Percentiles rank a stretch among this genome's conserved stretches.
Evolutionary conservation across 1,140 invertebrate genomes (phyloP).

Genomic region (Bombus cullumanus): DNA sequence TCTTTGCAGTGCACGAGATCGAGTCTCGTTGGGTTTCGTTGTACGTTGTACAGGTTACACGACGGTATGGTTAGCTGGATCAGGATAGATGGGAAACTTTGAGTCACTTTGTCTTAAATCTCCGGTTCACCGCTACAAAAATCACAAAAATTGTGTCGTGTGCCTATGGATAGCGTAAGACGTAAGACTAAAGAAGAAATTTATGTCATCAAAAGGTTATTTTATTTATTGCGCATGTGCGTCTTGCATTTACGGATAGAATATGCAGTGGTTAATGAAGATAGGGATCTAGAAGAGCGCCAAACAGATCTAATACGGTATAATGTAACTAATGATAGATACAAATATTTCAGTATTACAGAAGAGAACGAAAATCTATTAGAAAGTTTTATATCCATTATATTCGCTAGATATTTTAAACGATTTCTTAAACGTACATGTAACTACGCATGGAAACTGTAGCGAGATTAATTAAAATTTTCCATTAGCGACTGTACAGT

Average conservation of each 20-base stretch:
- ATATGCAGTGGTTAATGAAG: neutral
- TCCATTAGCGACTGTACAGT: neutral
- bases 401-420: too few relatives aligned
- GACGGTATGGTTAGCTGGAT: too few relatives aligned
- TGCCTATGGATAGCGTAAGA: too few relatives aligned
- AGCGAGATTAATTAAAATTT: neutral
- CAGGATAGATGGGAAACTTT: too few relatives aligned
- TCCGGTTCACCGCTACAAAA: too few relatives aligned
- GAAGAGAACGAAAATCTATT: neutral
- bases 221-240: neutral
- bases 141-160: too few relatives aligned
- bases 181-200: too few relatives aligned
- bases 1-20: neutral
- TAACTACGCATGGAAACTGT: neutral
- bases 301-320: neutral
- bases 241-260: neutral
- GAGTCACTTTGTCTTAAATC: too few relatives aligned
- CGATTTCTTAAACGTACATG: neutral
- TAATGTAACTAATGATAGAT: neutral
- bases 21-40: neutral
- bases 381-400: too few relatives aligned
- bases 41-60: neutral
- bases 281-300: neutral
- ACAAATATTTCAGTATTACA: neutral
- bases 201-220: too few relatives aligned